Percentiles rank a stretch among this genome's conserved stretches.
Conservation (phyloP, 2,888 invertebrate species). For the Alviniconcha strummeri region DNA sequence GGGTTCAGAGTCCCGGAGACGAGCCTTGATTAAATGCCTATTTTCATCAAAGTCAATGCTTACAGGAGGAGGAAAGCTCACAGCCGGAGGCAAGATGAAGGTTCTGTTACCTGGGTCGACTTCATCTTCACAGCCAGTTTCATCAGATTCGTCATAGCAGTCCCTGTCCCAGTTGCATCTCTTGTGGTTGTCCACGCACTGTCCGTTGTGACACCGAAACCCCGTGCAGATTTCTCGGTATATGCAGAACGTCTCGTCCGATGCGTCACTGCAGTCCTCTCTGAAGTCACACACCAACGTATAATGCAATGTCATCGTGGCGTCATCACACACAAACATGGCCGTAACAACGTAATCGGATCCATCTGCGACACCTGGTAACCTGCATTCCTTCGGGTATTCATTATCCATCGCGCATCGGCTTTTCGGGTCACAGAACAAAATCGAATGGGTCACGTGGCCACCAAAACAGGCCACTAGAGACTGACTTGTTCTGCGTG, state of each 20-base stretch:
- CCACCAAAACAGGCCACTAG: neutral
- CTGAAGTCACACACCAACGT: constrained; percentile 64
- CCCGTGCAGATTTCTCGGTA: constrained; percentile 7
- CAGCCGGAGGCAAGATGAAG: neutral
- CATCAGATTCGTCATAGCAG: constrained; percentile 41
- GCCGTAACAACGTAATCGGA: neutral
- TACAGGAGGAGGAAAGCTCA: constrained; percentile 24
- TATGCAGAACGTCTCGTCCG: constrained; percentile 62
- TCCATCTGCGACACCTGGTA: neutral
- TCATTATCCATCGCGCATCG: neutral
- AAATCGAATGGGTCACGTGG: constrained; percentile 16
- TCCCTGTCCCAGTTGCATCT: constrained; percentile 32
- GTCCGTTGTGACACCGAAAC: constrained; percentile 29
- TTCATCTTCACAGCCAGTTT: constrained; percentile 15
- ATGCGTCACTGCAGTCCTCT: constrained; percentile 54
- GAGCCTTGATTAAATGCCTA: constrained; percentile 7
- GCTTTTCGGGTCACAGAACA: neutral
- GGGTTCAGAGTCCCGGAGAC: neutral
- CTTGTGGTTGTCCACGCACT: constrained; percentile 22
- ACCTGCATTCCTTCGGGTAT: neutral
- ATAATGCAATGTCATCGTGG: neutral
- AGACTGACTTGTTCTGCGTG: neutral
- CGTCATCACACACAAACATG: constrained; percentile 21
- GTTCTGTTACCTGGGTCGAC: neutral
- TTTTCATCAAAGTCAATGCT: constrained; percentile 6